Evolutionary conservation across 2,113 vertebrate species (phyloP).

Genomic region (Cololabis saira): DNA sequence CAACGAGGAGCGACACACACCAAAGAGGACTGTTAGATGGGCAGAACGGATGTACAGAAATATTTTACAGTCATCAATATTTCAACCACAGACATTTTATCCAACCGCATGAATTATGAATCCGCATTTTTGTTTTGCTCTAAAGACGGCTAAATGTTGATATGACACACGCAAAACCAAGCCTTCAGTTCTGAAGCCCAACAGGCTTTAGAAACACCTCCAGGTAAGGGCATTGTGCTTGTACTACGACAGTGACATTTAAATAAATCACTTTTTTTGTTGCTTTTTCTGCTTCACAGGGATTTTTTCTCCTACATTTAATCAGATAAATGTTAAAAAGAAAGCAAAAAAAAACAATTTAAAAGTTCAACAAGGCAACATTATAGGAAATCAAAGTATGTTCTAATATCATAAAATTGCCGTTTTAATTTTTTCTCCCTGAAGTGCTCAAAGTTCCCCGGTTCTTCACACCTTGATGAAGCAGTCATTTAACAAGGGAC

Average conservation of each 20-base stretch:
- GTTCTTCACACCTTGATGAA: constrained; percentile 72
- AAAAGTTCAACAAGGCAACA: constrained; percentile 31
- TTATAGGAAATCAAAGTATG: constrained; percentile 55
- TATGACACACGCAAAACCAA: constrained; percentile 47
- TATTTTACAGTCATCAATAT: constrained; percentile 75
- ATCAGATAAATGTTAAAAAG: constrained; percentile 10
- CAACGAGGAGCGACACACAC: constrained; percentile 53
- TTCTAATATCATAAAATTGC: constrained; percentile 50
- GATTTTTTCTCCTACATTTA: constrained; percentile 10
- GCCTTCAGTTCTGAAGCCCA: constrained; percentile 27
- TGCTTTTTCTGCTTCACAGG: constrained; percentile 18
- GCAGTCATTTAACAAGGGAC: constrained; percentile 73
- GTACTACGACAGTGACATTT: constrained; percentile 50
- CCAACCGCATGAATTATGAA: constrained; percentile 74
- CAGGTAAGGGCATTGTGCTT: constrained; percentile 46
- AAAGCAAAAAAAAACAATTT: constrained; percentile 5
- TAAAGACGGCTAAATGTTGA: constrained; percentile 74
- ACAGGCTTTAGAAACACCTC: constrained; percentile 33
- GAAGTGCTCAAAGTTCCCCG: constrained; percentile 30
- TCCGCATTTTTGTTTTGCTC: constrained; percentile 59
- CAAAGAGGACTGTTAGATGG: constrained; percentile 52
- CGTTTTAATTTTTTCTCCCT: constrained; percentile 52
- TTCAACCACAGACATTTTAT: constrained; percentile 71
- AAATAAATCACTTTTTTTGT: constrained; percentile 21
- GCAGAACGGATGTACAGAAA: constrained; percentile 52